Percentiles rank a stretch among this genome's conserved stretches.
Conservation (phyloP, 1,140 invertebrate species). For the Temnothorax nylanderi region DNA sequence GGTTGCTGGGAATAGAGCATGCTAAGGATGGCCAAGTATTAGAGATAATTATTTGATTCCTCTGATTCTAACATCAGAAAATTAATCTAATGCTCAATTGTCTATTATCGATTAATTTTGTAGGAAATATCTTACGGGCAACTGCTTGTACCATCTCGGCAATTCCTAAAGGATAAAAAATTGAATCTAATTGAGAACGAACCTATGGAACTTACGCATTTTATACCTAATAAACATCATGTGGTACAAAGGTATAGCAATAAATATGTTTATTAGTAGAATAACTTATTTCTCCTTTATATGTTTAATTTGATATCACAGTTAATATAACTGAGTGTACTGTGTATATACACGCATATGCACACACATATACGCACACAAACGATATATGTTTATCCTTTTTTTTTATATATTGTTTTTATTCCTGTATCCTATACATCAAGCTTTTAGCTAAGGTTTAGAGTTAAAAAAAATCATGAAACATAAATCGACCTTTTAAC, state of each 20-base stretch:
- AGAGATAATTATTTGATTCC: constrained; percentile 21
- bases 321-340: not conserved
- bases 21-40: constrained; percentile 93
- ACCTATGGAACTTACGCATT: constrained; percentile 84
- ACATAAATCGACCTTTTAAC: not conserved
- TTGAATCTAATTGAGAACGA: constrained; percentile 86
- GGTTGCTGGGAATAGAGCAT: constrained; percentile 93
- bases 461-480: not conserved
- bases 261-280: not conserved
- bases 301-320: constrained; percentile 28
- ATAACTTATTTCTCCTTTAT: not conserved
- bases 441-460: constrained; percentile 6
- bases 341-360: not conserved
- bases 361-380: not conserved
- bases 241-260: constrained; percentile 88
- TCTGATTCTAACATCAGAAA: not conserved
- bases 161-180: constrained; percentile 85
- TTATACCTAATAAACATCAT: constrained; percentile 86
- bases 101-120: constrained; percentile 56
- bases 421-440: not conserved
- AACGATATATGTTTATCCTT: not conserved
- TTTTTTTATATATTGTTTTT: not conserved
- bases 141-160: constrained; percentile 91
- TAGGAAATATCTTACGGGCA: constrained; percentile 94
- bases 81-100: not conserved